Conservation (phyloP, 2,888 invertebrate genomes). For the Nezara viridula region DNA sequence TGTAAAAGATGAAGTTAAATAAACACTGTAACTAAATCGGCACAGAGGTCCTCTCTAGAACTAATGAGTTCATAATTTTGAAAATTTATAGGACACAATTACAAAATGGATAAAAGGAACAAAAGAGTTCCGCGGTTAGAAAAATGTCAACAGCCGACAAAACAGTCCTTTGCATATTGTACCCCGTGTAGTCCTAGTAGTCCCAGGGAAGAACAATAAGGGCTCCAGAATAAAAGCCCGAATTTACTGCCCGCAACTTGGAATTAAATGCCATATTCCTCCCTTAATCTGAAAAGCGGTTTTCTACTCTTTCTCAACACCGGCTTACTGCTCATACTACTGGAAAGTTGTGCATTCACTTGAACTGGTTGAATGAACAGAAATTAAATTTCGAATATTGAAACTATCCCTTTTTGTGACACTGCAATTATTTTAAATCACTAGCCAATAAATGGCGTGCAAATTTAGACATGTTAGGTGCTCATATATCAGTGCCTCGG, state of each 20-base stretch:
- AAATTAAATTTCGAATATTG: no score
- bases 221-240: neutral
- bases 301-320: neutral
- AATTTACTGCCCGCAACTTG: constrained; percentile 25
- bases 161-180: constrained; percentile 28
- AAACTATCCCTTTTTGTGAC: no score
- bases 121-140: neutral
- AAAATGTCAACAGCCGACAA: constrained; percentile 40
- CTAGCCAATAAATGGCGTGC: no score
- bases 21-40: neutral
- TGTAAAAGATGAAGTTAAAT: neutral
- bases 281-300: constrained; percentile 20
- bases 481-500: no score
- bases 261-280: constrained; percentile 25
- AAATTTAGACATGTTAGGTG: no score
- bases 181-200: neutral
- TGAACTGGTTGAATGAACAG: no score
- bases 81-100: neutral
- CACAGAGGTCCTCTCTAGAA: neutral
- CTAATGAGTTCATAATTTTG: constrained; percentile 18
- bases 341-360: neutral
- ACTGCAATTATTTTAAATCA: no score
- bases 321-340: neutral
- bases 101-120: constrained; percentile 23
- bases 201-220: neutral